Conservation (phyloP, 2,888 invertebrate genomes). For the Thelaira solivaga region DNA sequence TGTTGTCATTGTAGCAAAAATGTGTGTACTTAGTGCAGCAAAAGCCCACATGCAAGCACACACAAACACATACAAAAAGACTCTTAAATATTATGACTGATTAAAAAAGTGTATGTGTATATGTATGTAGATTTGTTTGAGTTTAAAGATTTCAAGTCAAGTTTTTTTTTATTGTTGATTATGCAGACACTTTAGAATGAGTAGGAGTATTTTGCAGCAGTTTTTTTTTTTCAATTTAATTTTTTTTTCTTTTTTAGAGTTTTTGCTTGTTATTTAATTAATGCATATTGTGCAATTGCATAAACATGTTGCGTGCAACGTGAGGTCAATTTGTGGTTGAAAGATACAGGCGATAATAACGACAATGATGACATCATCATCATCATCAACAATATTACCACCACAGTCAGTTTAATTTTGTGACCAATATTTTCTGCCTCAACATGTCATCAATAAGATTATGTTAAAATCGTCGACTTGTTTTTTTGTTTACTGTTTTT, state of each 20-base stretch:
- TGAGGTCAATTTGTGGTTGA: constrained; percentile 56
- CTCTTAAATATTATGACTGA: constrained; percentile 9
- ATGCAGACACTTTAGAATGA: constrained; percentile 7
- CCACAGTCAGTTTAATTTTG: background rate
- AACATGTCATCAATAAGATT: constrained; percentile 33
- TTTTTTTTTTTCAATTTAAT: background rate
- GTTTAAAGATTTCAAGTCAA: constrained; percentile 21
- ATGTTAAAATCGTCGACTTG: constrained; percentile 18
- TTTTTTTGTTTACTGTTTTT: no score
- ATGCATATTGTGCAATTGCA: constrained; percentile 50
- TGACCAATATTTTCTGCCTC: background rate
- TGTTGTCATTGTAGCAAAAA: constrained; percentile 22
- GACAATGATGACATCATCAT: constrained; percentile 23
- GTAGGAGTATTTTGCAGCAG: background rate
- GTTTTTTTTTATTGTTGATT: constrained; percentile 16
- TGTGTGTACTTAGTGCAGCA: background rate
- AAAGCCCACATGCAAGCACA: constrained; percentile 45
- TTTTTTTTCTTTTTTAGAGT: background rate
- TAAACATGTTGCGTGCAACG: constrained; percentile 52
- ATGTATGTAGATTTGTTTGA: constrained; percentile 5
- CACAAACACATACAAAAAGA: no score
- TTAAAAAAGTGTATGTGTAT: no score
- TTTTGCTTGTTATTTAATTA: constrained; percentile 49
- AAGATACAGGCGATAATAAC: constrained; percentile 41
- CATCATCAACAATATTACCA: background rate